Percentiles rank a stretch among this genome's conserved stretches.
Conservation (phyloP, 1,140 invertebrate genomes). For the Neotoxoptera formosana region DNA sequence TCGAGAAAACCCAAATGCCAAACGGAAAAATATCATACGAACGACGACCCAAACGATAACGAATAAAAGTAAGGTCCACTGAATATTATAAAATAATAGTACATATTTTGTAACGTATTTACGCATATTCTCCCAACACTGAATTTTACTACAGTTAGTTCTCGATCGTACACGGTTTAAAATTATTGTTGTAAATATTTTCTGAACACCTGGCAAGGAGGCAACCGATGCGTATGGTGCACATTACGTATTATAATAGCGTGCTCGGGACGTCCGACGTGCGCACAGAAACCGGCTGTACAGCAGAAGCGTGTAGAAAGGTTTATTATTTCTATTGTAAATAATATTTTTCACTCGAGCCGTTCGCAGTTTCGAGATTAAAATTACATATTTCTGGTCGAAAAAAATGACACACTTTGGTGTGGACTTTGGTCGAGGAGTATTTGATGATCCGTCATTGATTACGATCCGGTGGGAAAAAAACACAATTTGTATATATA, state of each 20-base stretch:
- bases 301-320: background rate
- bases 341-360: background rate
- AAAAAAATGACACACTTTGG: background rate
- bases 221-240: background rate
- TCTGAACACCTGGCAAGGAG: constrained; percentile 14
- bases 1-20: background rate
- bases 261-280: background rate
- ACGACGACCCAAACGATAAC: background rate
- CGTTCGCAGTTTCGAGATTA: background rate
- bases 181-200: background rate
- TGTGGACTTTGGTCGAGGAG: background rate
- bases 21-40: background rate
- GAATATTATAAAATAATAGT: background rate
- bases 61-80: background rate
- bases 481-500: background rate
- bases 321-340: background rate
- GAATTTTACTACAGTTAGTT: background rate
- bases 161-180: background rate
- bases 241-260: background rate
- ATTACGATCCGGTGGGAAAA: background rate
- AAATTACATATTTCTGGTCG: background rate
- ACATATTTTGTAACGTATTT: background rate
- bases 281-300: background rate
- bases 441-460: background rate
- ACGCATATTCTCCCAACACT: background rate